Percentiles rank a stretch among this genome's conserved stretches.
These are phyloP conservation scores for Solea solea DNA, from an alignment of 2,113 vertebrate species.

Conservation along the genomic window DNA sequence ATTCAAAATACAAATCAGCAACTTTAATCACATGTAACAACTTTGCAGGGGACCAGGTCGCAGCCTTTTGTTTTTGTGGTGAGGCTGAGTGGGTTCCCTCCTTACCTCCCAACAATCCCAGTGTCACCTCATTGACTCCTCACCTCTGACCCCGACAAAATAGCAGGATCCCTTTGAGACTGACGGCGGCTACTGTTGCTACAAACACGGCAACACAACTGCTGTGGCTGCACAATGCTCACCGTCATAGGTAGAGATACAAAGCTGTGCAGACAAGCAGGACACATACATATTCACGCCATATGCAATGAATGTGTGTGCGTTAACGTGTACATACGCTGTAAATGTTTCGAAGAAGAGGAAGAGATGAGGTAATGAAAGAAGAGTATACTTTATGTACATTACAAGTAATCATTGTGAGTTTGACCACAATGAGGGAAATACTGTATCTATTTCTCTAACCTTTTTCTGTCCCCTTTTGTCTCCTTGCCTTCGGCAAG, in stretches of 20 bases:
- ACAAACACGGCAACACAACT: slow-evolving; percentile 54
- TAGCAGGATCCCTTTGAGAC: slow-evolving; percentile 53
- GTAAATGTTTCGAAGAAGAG: too few species aligned
- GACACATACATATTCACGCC: slow-evolving; percentile 37
- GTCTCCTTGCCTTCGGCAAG: too few species aligned
- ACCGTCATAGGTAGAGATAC: slow-evolving; percentile 7
- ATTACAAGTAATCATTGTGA: too few species aligned
- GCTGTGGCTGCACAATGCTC: slow-evolving; percentile 15
- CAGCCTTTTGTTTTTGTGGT: slow-evolving; percentile 47
- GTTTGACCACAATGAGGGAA: too few species aligned
- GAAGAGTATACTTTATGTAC: slow-evolving; percentile 8
- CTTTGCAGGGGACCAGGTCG: slow-evolving; percentile 37
- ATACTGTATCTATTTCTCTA: too few species aligned
- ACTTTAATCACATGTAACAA: slow-evolving; percentile 33
- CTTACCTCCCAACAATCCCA: slow-evolving; percentile 51
- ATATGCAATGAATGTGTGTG: slow-evolving; percentile 33
- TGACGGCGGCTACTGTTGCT: slow-evolving; percentile 72
- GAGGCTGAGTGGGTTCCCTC: slow-evolving; percentile 23
- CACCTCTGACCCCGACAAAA: slow-evolving; percentile 61
- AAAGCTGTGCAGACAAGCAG: too few species aligned
- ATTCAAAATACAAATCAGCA: slow-evolving; percentile 56
- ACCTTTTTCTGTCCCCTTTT: too few species aligned
- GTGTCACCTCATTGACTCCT: slow-evolving; percentile 64
- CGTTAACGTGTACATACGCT: too few species aligned
- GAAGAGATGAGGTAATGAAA: too few species aligned